phyloP scores from a whole-genome alignment of 2,888 invertebrate species.

The Pyrrhia umbra region DNA sequence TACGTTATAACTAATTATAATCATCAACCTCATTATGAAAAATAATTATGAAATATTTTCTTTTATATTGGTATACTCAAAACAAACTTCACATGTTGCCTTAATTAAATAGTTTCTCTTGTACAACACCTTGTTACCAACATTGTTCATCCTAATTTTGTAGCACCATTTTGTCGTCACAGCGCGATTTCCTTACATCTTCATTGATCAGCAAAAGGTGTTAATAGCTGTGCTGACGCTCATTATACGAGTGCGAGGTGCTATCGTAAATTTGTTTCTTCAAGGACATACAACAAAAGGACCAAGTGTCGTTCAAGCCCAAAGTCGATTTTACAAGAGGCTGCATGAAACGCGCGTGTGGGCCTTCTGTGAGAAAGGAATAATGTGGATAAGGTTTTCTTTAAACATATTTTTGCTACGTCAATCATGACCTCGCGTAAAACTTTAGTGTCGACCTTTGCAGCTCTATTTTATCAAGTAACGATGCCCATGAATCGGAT shows the following conservation, averaged over 20 bases:
- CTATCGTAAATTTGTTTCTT: conserved; percentile 86
- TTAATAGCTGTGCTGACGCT: conserved; percentile 86
- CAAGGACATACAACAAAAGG: conserved; percentile 87
- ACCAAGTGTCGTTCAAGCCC: conserved; percentile 84
- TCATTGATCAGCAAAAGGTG: conserved; percentile 85
- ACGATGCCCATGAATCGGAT: too few relatives aligned
- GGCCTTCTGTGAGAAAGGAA: conserved; percentile 68
- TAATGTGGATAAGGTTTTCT: conserved; percentile 75
- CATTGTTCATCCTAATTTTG: conserved; percentile 9
- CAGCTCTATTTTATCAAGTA: too few relatives aligned
- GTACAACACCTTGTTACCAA: not conserved
- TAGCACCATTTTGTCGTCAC: conserved; percentile 19
- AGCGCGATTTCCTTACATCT: conserved; percentile 68
- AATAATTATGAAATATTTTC: too few relatives aligned
- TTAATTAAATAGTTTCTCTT: not conserved
- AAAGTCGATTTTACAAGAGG: conserved; percentile 89
- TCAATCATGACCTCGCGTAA: too few relatives aligned
- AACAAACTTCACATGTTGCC: too few relatives aligned
- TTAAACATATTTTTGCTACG: too few relatives aligned
- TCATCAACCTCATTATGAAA: too few relatives aligned
- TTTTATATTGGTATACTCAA: too few relatives aligned
- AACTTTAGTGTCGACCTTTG: too few relatives aligned
- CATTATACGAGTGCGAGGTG: conserved; percentile 79
- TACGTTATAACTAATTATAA: too few relatives aligned
- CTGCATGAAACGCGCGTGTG: conserved; percentile 87